Evolutionary conservation across 2,113 vertebrate genomes (phyloP), one percentile per base, ranked within the genome.

Genomic region (Ivindomyrus marchei): DNA sequence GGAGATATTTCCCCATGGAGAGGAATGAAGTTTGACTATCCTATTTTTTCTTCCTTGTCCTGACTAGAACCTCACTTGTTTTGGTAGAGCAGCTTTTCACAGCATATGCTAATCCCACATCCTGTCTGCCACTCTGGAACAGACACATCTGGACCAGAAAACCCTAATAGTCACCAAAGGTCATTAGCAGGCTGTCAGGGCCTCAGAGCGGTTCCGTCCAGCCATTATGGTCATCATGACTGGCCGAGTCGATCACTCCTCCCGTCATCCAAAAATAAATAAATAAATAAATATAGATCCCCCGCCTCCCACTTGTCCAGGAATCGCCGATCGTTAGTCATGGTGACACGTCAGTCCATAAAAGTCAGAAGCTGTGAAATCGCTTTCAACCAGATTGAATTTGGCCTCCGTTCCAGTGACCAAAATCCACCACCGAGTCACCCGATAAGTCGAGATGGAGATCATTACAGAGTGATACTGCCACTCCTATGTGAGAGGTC

Each of bases 351-450:
- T 19, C 5, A 8, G 21, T 70, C 46, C 47, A 13, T 74, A 87
- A 87, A 77, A 89, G 53, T 19, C 52, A 87, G 62, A n/a, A 47
- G 50, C 90, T 88, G 86, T 90, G 85, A 88, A 88, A 90, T 89
- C 80, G 46, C 80, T 85, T 89, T 85, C 47, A 50, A 87, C 85
- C 17, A 36, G 49, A 36, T 39, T 87, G 49, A 53, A 53, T 53
- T 42, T 27, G 9, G 85, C 85, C 49, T 87, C 15, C 0, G 49
- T 87, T 87, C 50, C 85, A 87, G 1, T 39, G 27, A 87, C 39
- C 85, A 87, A 85, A 85, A 45, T 17, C 31, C 42, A 47, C 42
- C 39, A 85, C 21, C 6, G 45, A 39, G 84, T 52, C 83, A 52
- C 45, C 62, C 19, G 66, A 58, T 53, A 70, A 87, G 58, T 24